phyloP scores from a whole-genome alignment of 2,113 vertebrate species.

The Pedionomus torquatus region DNA sequence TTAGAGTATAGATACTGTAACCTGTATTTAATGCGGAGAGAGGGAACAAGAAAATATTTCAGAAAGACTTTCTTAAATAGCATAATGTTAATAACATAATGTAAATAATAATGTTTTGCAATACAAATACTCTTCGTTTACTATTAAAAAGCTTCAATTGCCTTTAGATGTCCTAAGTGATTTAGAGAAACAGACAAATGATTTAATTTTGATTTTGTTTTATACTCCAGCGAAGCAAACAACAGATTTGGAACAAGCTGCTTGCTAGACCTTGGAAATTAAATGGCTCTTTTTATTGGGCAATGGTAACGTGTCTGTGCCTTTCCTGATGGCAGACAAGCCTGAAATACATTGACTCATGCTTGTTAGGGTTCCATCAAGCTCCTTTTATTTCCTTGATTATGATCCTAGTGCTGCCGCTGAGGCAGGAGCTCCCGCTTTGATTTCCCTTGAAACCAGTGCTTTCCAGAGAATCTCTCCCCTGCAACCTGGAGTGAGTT shows the following conservation, averaged over 20 bases:
- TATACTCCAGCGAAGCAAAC: constrained; percentile 40
- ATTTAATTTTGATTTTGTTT: constrained; percentile 54
- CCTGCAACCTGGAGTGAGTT: not conserved
- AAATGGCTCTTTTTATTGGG: constrained; percentile 44
- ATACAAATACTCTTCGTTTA: constrained; percentile 1
- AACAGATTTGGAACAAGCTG: constrained; percentile 64
- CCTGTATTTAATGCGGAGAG: not conserved
- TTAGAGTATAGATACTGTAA: not conserved
- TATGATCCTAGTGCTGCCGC: constrained; percentile 1
- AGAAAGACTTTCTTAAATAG: not conserved
- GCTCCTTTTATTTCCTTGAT: constrained; percentile 48
- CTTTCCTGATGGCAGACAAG: constrained; percentile 45
- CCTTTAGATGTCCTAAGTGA: constrained; percentile 21
- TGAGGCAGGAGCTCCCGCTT: not conserved
- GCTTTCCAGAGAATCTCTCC: not conserved
- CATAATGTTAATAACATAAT: not conserved
- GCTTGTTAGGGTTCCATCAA: constrained; percentile 46
- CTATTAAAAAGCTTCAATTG: constrained; percentile 20
- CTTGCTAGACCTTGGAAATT: constrained; percentile 55
- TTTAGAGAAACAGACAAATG: constrained; percentile 32
- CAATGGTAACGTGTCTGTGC: not conserved
- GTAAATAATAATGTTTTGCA: not conserved
- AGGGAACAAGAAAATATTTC: not conserved
- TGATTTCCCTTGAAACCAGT: constrained; percentile 35
- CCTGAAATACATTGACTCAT: constrained; percentile 49